phyloP scores from a whole-genome alignment of 2,888 invertebrate species.

The Meteorus cinctellus region DNA sequence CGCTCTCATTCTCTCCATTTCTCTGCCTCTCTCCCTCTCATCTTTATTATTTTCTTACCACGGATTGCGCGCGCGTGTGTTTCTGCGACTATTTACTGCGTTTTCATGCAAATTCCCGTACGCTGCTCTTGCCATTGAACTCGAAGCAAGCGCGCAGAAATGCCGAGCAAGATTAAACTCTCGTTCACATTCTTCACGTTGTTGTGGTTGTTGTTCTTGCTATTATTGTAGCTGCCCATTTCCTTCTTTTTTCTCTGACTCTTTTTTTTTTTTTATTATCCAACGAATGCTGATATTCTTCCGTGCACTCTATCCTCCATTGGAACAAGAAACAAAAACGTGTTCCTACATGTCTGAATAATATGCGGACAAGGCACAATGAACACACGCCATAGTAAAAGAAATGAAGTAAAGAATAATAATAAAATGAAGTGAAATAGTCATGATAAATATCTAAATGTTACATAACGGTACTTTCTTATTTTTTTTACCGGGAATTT shows the following conservation, averaged over 20 bases:
- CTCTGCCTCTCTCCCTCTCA: conserved; percentile 56
- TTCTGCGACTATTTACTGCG: conserved; percentile 64
- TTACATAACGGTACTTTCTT: neutral
- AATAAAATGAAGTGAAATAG: neutral
- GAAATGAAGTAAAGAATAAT: neutral
- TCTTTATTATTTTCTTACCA: conserved; percentile 63
- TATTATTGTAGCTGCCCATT: conserved; percentile 7
- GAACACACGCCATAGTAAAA: neutral
- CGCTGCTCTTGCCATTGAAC: conserved; percentile 37
- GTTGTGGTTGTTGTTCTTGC: neutral
- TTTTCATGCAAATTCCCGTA: conserved; percentile 62
- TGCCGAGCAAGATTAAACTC: conserved; percentile 32
- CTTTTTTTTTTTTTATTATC: conserved; percentile 3
- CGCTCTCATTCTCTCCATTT: conserved; percentile 6
- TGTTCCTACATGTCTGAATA: neutral
- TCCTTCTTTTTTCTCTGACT: neutral
- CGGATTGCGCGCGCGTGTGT: conserved; percentile 46
- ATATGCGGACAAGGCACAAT: neutral
- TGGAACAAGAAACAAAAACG: neutral
- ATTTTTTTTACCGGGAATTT: neutral
- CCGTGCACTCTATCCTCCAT: conserved; percentile 11
- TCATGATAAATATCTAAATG: neutral
- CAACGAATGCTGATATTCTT: neutral
- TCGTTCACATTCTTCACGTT: conserved; percentile 27
- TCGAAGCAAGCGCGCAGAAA: conserved; percentile 16